Evolutionary conservation across 2,888 invertebrate genomes (phyloP), one percentile per base, ranked within the genome.

Genomic region (Tetragonisca angustula): DNA sequence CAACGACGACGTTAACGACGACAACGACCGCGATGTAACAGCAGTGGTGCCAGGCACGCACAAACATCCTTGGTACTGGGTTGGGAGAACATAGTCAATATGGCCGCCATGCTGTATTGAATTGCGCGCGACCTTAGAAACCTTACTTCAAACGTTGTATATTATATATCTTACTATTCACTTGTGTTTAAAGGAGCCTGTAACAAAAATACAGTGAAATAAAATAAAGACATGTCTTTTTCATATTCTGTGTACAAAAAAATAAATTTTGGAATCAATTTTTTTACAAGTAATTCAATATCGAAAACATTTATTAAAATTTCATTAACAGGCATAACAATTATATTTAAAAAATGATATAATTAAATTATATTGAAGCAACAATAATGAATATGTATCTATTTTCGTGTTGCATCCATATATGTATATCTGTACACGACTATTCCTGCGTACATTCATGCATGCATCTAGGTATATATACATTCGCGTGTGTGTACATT

Each of bases 41-140:
- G 85, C 83, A 81, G 83, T 75, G 86, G 88, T 89, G 85, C 87
- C 90, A 90, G 86, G 84, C 89, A 88, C 89, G 89, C 89, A 90
- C 87, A 90, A 89, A 91, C 90, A 91, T 91, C 86, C 80, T 89
- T 84, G 78, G 81, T 79, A 74, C 79, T 81, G 82, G 62, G 83
- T 79, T 78, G 83, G 76, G 84, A 83, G 82, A 78, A 68, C 65
- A 84, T 70, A 84, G 75, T 50, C 81, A 89, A 88, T 83, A 90
- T 90, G 91, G 89, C 91, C 61, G 87, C 73, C 68, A 43, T 73
- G 49, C 49, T 56, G n/a, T 64, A 54, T 68, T 64, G 49, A 27
- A 69, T 64, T 76, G 74, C 87, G 83, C 84, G 87, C 84, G 76
- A 59, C 67, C 49, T 80, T 75, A 65, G 64, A 83, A 85, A 72